Evolutionary conservation across 2,113 vertebrate genomes (phyloP).

Genomic region (Triplophysa tibetana): DNA sequence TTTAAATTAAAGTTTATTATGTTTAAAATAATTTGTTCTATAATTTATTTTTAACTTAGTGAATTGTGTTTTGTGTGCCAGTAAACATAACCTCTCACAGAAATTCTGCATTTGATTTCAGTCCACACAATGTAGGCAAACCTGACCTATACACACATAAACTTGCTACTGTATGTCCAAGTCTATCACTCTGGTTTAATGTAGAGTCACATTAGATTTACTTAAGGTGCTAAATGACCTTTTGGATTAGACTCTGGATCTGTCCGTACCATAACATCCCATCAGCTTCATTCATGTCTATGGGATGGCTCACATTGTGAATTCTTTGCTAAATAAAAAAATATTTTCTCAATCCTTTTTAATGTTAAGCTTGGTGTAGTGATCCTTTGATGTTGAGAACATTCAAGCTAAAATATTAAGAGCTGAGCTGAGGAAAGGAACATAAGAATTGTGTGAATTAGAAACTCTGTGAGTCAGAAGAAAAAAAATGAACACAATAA

Average conservation of each 20-base stretch:
- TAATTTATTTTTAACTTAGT: too few species aligned
- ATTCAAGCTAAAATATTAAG: slow-evolving; percentile 32
- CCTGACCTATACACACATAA: not conserved
- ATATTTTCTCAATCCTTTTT: not conserved
- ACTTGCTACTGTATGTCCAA: slow-evolving; percentile 6
- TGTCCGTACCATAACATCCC: slow-evolving; percentile 14
- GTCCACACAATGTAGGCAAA: too few species aligned
- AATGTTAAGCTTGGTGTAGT: not conserved
- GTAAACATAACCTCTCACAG: too few species aligned
- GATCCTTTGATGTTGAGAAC: slow-evolving; percentile 26
- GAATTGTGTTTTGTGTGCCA: too few species aligned
- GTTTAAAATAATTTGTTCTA: too few species aligned
- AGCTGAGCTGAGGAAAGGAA: slow-evolving; percentile 18
- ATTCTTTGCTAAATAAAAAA: not conserved
- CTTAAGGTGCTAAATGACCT: slow-evolving; percentile 49
- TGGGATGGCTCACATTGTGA: slow-evolving; percentile 8
- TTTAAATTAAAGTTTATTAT: too few species aligned
- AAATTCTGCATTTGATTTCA: too few species aligned
- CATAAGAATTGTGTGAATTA: not conserved
- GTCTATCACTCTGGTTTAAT: slow-evolving; percentile 23
- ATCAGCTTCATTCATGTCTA: slow-evolving; percentile 24
- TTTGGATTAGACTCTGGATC: slow-evolving; percentile 41
- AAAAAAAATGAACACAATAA: slow-evolving; percentile 3
- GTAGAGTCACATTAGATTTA: slow-evolving; percentile 48
- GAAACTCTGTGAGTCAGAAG: slow-evolving; percentile 14